Evolutionary conservation across 30 jellyfish, hydroid and myxozoan genomes (phyloP).

Genomic region (Cassiopea andromeda): DNA sequence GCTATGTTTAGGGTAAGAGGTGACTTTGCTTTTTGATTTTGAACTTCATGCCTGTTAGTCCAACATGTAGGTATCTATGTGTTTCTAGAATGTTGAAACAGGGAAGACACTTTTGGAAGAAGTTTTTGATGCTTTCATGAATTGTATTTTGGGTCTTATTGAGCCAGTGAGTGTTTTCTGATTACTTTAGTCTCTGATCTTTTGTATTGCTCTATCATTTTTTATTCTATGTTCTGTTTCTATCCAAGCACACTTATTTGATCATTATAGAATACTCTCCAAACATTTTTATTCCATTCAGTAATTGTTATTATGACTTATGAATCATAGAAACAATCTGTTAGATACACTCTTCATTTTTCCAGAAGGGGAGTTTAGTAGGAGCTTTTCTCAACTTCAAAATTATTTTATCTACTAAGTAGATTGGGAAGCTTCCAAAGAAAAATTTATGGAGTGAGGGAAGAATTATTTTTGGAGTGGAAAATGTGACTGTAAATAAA

Average conservation of each 20-base stretch:
- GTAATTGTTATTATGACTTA: no score
- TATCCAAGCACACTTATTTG: no score
- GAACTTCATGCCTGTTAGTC: not conserved
- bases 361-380: no score
- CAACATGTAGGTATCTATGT: not conserved
- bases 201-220: not conserved
- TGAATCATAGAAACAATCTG: no score
- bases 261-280: not conserved
- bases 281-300: not conserved
- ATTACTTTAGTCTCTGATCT: not conserved
- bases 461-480: no score
- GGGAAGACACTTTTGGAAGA: conserved; percentile 94
- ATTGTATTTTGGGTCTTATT: conserved; percentile 88
- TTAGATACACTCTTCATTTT: no score
- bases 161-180: conserved; percentile 84
- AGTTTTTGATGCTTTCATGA: conserved; percentile 79
- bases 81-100: conserved; percentile 87
- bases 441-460: no score
- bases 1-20: no score
- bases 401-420: no score
- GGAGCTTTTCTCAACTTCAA: no score
- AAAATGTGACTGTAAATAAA: no score
- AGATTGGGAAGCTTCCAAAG: no score
- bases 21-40: not conserved
- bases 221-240: not conserved